phyloP scores from a whole-genome alignment of 2,888 invertebrate genomes.

The Anoncus sp. region DNA sequence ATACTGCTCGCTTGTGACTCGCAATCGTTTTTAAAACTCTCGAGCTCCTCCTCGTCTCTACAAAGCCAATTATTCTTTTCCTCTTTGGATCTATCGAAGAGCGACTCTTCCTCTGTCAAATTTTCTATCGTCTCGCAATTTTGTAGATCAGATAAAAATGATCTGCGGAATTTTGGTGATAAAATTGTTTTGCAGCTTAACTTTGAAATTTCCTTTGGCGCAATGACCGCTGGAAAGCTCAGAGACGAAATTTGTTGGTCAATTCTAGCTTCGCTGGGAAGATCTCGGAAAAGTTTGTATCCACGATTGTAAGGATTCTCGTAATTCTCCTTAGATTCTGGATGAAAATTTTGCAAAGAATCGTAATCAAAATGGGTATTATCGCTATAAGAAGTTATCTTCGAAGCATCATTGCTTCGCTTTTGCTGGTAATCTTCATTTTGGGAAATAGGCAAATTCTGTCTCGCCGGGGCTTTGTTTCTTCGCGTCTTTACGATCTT shows the following conservation, averaged over 20 bases:
- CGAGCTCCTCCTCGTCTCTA: background rate
- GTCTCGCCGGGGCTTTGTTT: background rate
- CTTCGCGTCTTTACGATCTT: slow-evolving; percentile 37
- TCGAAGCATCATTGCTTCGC: background rate
- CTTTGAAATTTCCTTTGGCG: background rate
- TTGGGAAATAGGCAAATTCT: background rate
- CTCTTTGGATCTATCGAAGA: background rate
- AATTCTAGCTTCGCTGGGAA: background rate
- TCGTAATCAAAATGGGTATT: background rate
- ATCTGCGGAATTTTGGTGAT: slow-evolving; percentile 1
- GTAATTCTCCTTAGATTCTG: background rate
- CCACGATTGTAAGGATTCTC: background rate
- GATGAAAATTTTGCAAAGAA: slow-evolving; percentile 10
- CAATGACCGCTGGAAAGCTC: slow-evolving; percentile 3
- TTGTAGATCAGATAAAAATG: background rate
- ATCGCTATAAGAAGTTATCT: background rate
- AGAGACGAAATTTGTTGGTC: background rate
- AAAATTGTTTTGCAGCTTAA: background rate
- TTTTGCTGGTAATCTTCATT: background rate
- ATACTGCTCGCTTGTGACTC: background rate
- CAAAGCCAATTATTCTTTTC: background rate
- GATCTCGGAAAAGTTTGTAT: background rate
- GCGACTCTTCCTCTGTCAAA: background rate
- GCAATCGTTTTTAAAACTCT: background rate
- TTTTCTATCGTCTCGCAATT: background rate